Evolutionary conservation across 2,113 vertebrate species (phyloP).

Genomic region (Smithornis capensis): DNA sequence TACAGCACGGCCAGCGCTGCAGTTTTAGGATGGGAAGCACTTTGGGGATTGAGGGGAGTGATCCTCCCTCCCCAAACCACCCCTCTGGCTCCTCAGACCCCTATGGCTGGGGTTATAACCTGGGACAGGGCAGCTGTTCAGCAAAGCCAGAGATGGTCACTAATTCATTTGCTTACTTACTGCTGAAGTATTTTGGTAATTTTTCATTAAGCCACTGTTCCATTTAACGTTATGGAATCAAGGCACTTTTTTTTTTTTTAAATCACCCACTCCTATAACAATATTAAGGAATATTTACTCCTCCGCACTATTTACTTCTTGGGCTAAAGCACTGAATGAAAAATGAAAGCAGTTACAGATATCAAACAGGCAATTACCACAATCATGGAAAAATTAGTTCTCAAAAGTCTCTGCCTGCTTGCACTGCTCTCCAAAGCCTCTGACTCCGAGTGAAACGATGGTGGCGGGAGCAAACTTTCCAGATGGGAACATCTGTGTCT

Average conservation of each 20-base stretch:
- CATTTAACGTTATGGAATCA: background rate
- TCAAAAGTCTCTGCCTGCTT: constrained; percentile 17
- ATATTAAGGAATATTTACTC: constrained; percentile 20
- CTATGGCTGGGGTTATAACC: background rate
- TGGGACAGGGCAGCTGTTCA: background rate
- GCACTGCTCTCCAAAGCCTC: constrained; percentile 34
- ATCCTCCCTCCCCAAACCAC: background rate
- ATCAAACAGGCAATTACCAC: constrained; percentile 44
- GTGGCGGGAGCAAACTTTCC: constrained; percentile 47
- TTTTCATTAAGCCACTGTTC: background rate
- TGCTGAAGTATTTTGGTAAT: background rate
- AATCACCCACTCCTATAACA: background rate
- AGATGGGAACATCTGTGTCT: constrained; percentile 73
- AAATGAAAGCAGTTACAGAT: constrained; percentile 1
- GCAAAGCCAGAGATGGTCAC: background rate
- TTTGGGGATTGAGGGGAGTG: background rate
- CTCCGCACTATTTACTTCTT: background rate
- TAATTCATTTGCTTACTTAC: background rate
- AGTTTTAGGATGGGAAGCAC: background rate
- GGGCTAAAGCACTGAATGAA: background rate
- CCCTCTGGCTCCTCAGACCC: background rate
- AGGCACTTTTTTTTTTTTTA: background rate
- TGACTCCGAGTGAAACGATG: background rate
- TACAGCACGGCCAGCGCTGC: background rate
- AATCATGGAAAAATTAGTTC: background rate